Conservation (phyloP, 2,113 vertebrate species). For the Seriola rivoliana region DNA sequence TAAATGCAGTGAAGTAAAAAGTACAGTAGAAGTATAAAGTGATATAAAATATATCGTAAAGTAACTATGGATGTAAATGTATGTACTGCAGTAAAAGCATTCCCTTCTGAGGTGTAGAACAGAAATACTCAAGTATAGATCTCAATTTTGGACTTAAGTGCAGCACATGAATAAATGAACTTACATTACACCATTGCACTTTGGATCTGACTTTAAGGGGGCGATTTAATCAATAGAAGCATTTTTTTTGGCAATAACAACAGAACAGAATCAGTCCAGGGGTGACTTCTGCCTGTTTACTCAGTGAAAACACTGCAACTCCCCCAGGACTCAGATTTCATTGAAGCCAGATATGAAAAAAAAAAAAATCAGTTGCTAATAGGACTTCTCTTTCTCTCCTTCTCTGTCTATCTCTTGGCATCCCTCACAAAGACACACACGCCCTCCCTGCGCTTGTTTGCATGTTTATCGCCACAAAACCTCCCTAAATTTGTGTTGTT, state of each 20-base stretch:
- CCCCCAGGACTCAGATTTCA: constrained; percentile 4
- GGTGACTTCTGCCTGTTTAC: constrained; percentile 13
- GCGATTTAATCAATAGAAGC: neutral
- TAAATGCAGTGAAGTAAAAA: neutral
- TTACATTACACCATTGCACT: neutral
- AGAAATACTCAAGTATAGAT: neutral
- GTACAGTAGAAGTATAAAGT: neutral
- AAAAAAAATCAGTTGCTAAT: neutral
- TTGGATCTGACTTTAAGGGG: neutral
- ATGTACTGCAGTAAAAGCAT: neutral
- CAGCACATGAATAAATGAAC: neutral
- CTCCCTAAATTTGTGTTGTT: constrained; percentile 39
- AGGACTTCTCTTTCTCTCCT: neutral
- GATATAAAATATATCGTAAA: neutral
- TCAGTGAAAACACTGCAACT: constrained; percentile 24
- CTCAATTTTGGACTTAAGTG: neutral
- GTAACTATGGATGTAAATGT: neutral
- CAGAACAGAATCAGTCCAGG: neutral
- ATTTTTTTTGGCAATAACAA: neutral
- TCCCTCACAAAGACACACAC: neutral
- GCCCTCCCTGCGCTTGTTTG: constrained; percentile 12
- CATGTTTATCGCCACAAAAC: constrained; percentile 62
- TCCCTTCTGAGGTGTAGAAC: neutral
- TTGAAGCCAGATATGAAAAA: constrained; percentile 8
- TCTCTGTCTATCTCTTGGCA: constrained; percentile 16